These are phyloP conservation scores for Plotosus lineatus DNA, from an alignment of 2,113 vertebrate genomes.

Conservation along the genomic window DNA sequence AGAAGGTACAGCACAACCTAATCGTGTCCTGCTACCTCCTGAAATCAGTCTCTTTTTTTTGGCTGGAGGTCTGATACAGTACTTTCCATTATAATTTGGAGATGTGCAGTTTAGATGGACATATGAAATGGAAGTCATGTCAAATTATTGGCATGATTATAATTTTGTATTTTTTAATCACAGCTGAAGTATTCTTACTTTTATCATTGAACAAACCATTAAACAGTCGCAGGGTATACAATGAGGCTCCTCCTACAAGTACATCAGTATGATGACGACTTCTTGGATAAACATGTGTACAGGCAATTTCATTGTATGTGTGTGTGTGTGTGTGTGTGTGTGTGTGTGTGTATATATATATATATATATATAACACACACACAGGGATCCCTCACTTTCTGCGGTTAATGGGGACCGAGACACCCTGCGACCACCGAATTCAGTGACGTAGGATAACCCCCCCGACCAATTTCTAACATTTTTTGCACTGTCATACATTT, in stretches of 20 bases:
- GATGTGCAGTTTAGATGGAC: not conserved
- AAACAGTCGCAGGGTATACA: not conserved
- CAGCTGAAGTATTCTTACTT: not conserved
- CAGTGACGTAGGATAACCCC: no score
- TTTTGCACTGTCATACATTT: no score
- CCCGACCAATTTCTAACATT: no score
- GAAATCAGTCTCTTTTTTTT: not conserved
- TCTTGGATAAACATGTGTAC: not conserved
- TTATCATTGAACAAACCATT: not conserved
- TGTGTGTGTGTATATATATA: no score
- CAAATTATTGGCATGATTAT: not conserved
- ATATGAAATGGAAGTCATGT: not conserved
- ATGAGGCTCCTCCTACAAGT: not conserved
- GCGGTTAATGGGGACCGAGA: no score
- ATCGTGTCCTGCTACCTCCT: not conserved
- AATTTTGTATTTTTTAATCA: not conserved
- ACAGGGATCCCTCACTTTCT: no score
- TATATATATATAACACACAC: no score
- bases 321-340: no score
- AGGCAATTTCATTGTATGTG: not conserved
- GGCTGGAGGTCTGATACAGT: not conserved
- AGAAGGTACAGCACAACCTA: slow-evolving; percentile 47
- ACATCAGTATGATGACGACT: not conserved
- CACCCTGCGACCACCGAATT: no score
- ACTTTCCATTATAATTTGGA: not conserved